A percentile compares a stretch with the other conserved stretches of the same genome.
Conservation (phyloP, 1,140 invertebrate genomes). For the Heterodera schachtii region DNA sequence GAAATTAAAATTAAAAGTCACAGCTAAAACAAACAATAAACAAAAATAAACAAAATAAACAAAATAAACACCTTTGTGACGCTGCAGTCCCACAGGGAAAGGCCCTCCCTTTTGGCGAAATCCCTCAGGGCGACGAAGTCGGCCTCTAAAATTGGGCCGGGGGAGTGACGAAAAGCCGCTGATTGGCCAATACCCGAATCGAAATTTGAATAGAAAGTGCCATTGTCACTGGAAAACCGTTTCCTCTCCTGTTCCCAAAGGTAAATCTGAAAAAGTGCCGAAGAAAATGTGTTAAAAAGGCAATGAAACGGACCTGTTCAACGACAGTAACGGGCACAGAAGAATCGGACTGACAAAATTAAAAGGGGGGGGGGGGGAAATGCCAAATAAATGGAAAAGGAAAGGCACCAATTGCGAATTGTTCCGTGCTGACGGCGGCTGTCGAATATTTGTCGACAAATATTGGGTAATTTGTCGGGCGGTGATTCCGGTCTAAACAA, state of each 20-base stretch:
- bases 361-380: neutral
- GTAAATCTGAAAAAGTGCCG: slow-evolving; percentile 39
- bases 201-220: slow-evolving; percentile 44
- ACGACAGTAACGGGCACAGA: slow-evolving; percentile 42
- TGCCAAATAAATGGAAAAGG: neutral
- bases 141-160: slow-evolving; percentile 24
- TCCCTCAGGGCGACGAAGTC: slow-evolving; percentile 41
- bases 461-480: slow-evolving; percentile 49
- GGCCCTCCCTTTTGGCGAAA: slow-evolving; percentile 25
- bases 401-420: neutral
- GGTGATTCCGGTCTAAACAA: slow-evolving; percentile 46
- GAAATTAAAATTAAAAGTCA: too few relatives aligned
- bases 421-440: slow-evolving; percentile 34
- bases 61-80: slow-evolving; percentile 16
- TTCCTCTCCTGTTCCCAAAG: slow-evolving; percentile 49
- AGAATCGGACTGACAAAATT: slow-evolving; percentile 17
- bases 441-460: slow-evolving; percentile 43
- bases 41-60: too few relatives aligned
- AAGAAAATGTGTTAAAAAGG: slow-evolving; percentile 17
- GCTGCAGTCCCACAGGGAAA: slow-evolving; percentile 39
- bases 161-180: neutral
- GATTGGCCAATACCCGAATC: slow-evolving; percentile 30
- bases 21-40: too few relatives aligned
- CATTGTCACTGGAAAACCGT: slow-evolving; percentile 37
- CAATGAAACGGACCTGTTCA: slow-evolving; percentile 45